phyloP scores from a whole-genome alignment of 2,113 vertebrate genomes.

The Lichenostomus cassidix region DNA sequence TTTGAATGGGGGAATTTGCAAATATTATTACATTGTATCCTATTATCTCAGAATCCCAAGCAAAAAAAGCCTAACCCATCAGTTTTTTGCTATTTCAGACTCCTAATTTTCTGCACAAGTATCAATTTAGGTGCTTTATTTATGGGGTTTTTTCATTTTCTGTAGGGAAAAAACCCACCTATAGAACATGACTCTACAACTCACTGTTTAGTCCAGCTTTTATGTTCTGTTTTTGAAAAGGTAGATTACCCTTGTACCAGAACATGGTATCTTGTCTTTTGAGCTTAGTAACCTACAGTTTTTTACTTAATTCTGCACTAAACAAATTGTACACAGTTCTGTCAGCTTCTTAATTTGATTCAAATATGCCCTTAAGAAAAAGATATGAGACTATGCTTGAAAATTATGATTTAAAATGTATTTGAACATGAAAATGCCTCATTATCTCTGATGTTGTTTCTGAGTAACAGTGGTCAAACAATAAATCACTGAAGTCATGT shows the following conservation, averaged over 20 bases:
- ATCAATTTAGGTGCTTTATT: background rate
- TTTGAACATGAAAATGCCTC: slow-evolving; percentile 7
- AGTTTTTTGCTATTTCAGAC: background rate
- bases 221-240: background rate
- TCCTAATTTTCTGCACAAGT: background rate
- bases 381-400: background rate
- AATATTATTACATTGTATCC: background rate
- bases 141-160: background rate
- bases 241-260: background rate
- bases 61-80: background rate
- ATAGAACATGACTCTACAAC: background rate
- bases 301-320: background rate
- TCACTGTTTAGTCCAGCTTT: background rate
- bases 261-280: background rate
- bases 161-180: background rate
- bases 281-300: background rate
- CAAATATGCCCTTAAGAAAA: background rate
- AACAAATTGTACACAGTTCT: background rate
- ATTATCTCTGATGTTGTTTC: background rate
- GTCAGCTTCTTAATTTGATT: background rate
- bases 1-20: background rate
- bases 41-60: background rate
- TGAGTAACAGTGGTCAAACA: background rate
- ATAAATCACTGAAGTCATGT: background rate
- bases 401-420: slow-evolving; percentile 1